Evolutionary conservation across 2,797 vertebrate genomes (phyloP).

Genomic region (Calcarius lapponicus): DNA sequence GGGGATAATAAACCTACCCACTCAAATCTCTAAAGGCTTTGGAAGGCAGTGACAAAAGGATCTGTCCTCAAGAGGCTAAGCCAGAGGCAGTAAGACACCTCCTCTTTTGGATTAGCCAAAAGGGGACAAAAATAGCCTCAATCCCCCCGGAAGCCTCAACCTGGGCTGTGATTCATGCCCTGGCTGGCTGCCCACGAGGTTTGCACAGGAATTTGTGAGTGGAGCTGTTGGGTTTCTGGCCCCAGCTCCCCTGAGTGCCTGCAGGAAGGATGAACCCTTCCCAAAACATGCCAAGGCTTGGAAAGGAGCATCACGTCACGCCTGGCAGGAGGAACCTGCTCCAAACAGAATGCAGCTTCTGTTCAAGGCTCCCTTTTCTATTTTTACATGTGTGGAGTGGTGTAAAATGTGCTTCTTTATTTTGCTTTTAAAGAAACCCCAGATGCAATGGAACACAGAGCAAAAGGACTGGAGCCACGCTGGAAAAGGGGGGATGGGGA

Average conservation of each 20-base stretch:
- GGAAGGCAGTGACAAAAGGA: background rate
- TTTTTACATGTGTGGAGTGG: background rate
- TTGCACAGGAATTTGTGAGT: background rate
- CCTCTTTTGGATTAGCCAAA: background rate
- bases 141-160: background rate
- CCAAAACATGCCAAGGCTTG: background rate
- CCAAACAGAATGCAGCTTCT: conserved; percentile 17
- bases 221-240: background rate
- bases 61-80: background rate
- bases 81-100: background rate
- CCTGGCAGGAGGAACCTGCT: conserved; percentile 25
- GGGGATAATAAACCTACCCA: background rate
- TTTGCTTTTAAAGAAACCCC: background rate
- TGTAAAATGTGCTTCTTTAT: background rate
- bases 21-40: background rate
- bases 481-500: background rate
- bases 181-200: background rate
- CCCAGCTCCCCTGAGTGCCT: background rate
- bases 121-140: conserved; percentile 10
- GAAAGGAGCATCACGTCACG: background rate
- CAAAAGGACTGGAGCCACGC: accelerated
- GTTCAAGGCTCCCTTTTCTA: conserved; percentile 35
- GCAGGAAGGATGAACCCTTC: conserved; percentile 35
- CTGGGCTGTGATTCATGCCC: background rate
- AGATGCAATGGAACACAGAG: background rate